These are phyloP conservation scores for Epicauta chinensis DNA, from an alignment of 1,140 invertebrate genomes.

Conservation along the genomic window DNA sequence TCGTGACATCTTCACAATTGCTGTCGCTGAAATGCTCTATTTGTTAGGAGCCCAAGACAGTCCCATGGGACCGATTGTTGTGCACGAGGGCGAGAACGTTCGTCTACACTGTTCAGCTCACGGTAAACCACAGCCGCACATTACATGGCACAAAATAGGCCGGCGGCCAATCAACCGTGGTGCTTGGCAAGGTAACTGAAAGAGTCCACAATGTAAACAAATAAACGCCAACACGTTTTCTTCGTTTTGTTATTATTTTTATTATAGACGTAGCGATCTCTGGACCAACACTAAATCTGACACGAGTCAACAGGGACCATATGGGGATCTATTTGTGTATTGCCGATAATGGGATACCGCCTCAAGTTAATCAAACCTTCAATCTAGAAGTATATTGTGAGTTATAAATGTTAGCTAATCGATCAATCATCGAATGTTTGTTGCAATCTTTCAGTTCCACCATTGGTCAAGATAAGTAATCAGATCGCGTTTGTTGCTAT, in stretches of 20 bases:
- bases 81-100: conserved; percentile 68
- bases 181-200: conserved; percentile 51
- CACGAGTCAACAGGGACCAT: conserved; percentile 73
- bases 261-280: conserved; percentile 59
- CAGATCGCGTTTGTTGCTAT: conserved; percentile 65
- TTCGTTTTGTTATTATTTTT: neutral
- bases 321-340: conserved; percentile 82
- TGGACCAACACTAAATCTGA: conserved; percentile 71
- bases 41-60: conserved; percentile 33
- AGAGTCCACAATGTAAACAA: conserved; percentile 11
- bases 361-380: conserved; percentile 71
- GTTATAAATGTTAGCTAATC: conserved; percentile 40
- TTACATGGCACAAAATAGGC: conserved; percentile 72
- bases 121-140: conserved; percentile 64
- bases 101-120: conserved; percentile 68
- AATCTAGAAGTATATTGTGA: conserved; percentile 84
- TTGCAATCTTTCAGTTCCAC: conserved; percentile 56
- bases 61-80: conserved; percentile 46
- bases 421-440: conserved; percentile 9
- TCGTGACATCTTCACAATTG: conserved; percentile 11
- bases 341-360: conserved; percentile 83
- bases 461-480: conserved; percentile 70
- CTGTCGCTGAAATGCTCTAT: conserved; percentile 6
- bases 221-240: neutral
- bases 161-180: conserved; percentile 55